Evolutionary conservation across 1,140 invertebrate genomes (phyloP), one percentile per base, ranked within the genome.

Genomic region (Drosophila mojavensis): DNA sequence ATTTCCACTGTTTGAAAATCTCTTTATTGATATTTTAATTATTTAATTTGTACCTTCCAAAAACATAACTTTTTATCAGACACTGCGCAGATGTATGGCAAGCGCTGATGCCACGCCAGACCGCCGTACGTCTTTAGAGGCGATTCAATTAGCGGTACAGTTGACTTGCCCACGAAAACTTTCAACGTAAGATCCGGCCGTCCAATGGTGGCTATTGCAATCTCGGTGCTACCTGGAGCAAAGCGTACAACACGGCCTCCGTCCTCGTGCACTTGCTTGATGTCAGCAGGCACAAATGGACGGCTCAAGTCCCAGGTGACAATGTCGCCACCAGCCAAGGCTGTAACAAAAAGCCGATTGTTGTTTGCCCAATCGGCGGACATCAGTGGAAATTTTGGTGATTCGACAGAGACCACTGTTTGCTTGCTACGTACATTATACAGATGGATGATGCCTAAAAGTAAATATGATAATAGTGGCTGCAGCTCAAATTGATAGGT

Each of bases 351-450:
- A 17, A 95, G 91, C 50, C 94, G 93, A 92, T 96, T 95, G 15
- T 89, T 84, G 6, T 93, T 92, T 17, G 94, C 93, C 96, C 96
- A 97, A 92, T 96, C 95, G 10, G 95, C 94, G n/a, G 94, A 93
- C 81, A 94, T 93, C 3, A 96, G 84, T 4, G 96, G 94, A 47
- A 94, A 92, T 65, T 94, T 93, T 10, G 94, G 93, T 53, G 95
- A 94, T 81, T 96, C 95, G 6, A 96, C 92, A 0, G 96, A 96
- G 84, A 96, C 93, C 48, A 97, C 94, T 10, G 95, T 94, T 75
- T 95, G 94, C 72, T 95, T 94, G 63, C 94, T 94, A 77, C 93
- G 93, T 10, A 96, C 93, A 92, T 96, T 96, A 77, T 96, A 96
- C 89, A 97, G 94, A 54, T 95, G 94, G 64, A 97, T 94, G 0